Evolutionary conservation across 2,797 vertebrate genomes (phyloP).

Genomic region (Malacoctenus gilli): DNA sequence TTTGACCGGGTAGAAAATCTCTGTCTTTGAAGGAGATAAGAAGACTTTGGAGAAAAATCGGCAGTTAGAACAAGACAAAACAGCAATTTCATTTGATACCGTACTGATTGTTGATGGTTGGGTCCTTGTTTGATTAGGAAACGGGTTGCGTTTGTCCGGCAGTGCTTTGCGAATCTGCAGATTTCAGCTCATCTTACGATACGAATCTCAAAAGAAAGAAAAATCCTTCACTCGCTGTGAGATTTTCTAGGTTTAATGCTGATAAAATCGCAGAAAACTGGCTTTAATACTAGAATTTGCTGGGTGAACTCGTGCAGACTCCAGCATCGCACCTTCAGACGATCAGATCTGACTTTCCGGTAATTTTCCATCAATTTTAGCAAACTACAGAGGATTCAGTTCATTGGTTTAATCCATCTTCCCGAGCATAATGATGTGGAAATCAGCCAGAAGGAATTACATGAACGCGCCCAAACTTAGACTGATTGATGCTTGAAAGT

Average conservation of each 20-base stretch:
- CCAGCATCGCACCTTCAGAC: conserved; percentile 11
- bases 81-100: conserved; percentile 50
- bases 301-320: conserved; percentile 3
- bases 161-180: conserved; percentile 23
- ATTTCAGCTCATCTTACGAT: neutral
- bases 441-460: too few relatives aligned
- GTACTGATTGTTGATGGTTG: conserved; percentile 71
- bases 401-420: conserved; percentile 3
- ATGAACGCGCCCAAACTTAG: neutral
- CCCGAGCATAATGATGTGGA: neutral
- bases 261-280: too few relatives aligned
- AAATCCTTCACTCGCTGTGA: neutral
- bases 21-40: conserved; percentile 79
- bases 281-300: neutral
- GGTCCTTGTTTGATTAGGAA: conserved; percentile 43
- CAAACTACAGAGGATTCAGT: neutral
- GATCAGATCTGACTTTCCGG: too few relatives aligned
- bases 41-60: conserved; percentile 79
- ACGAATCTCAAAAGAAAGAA: too few relatives aligned
- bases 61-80: conserved; percentile 72
- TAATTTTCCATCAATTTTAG: too few relatives aligned
- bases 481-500: conserved; percentile 1
- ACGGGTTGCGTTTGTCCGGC: conserved; percentile 2
- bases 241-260: too few relatives aligned
- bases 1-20: conserved; percentile 85